Evolutionary conservation across 1,140 invertebrate species (phyloP), one percentile per base, ranked within the genome.

Genomic region (Cataglyphis hispanica): DNA sequence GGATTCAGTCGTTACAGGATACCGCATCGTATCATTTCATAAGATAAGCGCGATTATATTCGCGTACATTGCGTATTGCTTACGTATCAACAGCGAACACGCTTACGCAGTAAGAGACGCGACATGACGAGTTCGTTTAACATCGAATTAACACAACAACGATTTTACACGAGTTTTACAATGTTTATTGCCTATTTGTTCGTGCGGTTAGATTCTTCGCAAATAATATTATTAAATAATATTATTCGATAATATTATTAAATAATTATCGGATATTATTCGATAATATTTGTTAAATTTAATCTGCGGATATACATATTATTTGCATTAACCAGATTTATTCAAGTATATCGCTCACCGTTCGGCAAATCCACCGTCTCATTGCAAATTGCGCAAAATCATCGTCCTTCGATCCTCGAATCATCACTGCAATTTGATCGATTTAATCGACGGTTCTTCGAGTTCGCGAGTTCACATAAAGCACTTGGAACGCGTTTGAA

Each of bases 401-500:
- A 22, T 67, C 31, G 10, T 67, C 31, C 31, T 31, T 16, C 22
- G 34, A n/a, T 70, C 64, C 22, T 11, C 78, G 37, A 19, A 7
- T 11, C 31, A 53, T 31, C 53, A 19, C 50, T 72, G 50, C 64
- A 19, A n/a, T n/a, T 69, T 34, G 40, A 46, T 46, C 43, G 13
- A 50, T 50, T 50, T 50, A 16, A 50, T 50, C 27, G 22, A 63
- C n/a, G 31, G 2, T 19, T 27, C n/a, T n/a, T 66, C 46, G 25
- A 13, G 58, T n/a, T 66, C 46, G 25, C n/a, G 46, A 60, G 13
- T 93, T 95, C 92, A 95, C 92, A 94, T 93, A 86, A 92, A 95
- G 90, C 93, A 94, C 84, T 95, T 95, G 50, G 94, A 91, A 77
- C 93, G 93, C 40, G 93, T 85, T 69, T 93, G 93, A 66, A 94